Conservation (phyloP, 2,888 invertebrate genomes). For the Acanthosepion esculentum region DNA sequence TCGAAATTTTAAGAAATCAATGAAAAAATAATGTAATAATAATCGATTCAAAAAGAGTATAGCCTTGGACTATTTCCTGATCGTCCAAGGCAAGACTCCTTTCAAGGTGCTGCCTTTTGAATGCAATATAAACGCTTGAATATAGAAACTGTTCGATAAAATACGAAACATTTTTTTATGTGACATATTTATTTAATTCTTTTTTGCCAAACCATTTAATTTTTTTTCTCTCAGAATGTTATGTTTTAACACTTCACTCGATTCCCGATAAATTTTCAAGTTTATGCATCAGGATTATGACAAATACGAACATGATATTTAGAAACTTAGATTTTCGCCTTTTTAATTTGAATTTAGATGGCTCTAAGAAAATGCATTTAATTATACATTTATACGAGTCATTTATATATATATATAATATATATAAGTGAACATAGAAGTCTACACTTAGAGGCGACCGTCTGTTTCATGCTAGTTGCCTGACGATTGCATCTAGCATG, state of each 20-base stretch:
- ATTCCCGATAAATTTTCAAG: neutral
- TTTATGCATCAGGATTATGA: neutral
- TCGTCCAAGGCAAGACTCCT: neutral
- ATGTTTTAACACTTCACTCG: too few relatives aligned
- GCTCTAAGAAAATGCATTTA: too few relatives aligned
- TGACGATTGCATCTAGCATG: too few relatives aligned
- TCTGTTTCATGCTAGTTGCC: too few relatives aligned
- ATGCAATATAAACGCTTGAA: neutral
- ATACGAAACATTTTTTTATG: neutral
- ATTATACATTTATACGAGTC: too few relatives aligned
- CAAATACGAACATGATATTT: neutral
- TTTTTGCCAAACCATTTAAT: neutral
- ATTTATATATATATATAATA: too few relatives aligned
- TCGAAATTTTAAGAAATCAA: neutral
- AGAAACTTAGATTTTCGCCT: too few relatives aligned
- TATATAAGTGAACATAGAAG: too few relatives aligned
- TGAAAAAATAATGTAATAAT: neutral
- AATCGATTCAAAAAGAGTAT: neutral
- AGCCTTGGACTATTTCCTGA: neutral
- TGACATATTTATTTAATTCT: neutral
- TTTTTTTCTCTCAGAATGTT: neutral
- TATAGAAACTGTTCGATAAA: neutral
- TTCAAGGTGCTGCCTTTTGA: neutral
- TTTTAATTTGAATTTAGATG: too few relatives aligned
- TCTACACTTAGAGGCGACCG: too few relatives aligned